phyloP scores from a whole-genome alignment of 2,113 vertebrate species.

The Condylura cristata region DNA sequence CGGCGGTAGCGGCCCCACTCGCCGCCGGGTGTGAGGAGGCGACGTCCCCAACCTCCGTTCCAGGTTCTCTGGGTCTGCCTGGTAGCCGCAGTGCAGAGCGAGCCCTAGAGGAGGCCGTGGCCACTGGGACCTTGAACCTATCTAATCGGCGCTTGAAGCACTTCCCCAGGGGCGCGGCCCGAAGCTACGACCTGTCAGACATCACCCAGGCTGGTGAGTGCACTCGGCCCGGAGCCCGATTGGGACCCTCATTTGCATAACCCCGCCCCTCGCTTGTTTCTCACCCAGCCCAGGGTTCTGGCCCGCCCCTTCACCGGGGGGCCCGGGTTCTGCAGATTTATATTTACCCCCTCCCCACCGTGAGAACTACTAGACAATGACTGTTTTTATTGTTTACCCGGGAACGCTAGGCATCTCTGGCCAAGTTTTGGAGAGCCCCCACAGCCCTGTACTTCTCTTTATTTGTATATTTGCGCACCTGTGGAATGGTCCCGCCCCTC shows the following conservation, averaged over 20 bases:
- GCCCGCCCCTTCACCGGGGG: conserved; percentile 26
- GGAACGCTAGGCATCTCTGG: neutral
- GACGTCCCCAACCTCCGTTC: conserved; percentile 59
- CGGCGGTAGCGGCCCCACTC: conserved; percentile 66
- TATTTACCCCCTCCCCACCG: neutral
- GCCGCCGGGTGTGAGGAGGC: conserved; percentile 90
- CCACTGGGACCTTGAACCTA: conserved; percentile 92
- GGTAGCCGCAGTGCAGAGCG: conserved; percentile 93
- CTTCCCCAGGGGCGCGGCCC: conserved; percentile 90
- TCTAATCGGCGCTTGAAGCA: conserved; percentile 92
- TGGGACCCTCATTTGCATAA: conserved; percentile 62
- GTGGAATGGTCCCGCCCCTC: conserved; percentile 55
- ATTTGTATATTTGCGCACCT: conserved; percentile 68
- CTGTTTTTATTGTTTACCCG: neutral
- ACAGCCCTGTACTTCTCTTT: neutral
- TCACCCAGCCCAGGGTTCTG: rapidly evolving
- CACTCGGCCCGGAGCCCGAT: neutral
- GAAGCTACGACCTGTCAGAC: conserved; percentile 94
- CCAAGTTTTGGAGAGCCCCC: neutral
- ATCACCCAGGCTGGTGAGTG: conserved; percentile 92
- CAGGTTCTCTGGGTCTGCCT: conserved; percentile 88
- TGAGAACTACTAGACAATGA: neutral
- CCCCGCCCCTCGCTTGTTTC: conserved; percentile 1
- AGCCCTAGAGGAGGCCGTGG: conserved; percentile 93
- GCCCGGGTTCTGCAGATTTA: neutral